Conservation (phyloP, 2,888 invertebrate genomes). For the Chloroclystis v-ata region DNA sequence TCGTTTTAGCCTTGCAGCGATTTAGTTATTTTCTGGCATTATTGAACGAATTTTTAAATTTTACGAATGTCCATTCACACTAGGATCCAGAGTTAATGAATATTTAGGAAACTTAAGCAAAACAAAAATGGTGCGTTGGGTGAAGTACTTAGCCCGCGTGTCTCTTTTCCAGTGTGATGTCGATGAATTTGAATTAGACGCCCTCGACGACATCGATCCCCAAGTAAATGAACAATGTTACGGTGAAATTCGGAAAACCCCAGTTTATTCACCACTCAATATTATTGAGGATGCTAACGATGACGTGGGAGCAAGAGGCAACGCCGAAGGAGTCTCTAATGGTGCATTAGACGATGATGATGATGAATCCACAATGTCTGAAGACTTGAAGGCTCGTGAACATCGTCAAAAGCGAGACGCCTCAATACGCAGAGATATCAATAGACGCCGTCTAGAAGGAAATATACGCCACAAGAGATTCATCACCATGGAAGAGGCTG, state of each 20-base stretch:
- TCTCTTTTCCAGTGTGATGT: constrained; percentile 18
- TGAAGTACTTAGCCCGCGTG: constrained; percentile 2
- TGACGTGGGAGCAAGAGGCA: not conserved
- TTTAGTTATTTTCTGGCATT: too few relatives aligned
- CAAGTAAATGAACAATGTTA: not conserved
- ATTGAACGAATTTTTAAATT: too few relatives aligned
- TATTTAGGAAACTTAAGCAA: too few relatives aligned
- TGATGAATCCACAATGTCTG: not conserved
- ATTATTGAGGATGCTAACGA: not conserved
- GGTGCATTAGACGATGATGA: not conserved
- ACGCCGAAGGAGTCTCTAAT: not conserved
- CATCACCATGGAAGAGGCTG: not conserved
- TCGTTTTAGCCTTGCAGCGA: too few relatives aligned
- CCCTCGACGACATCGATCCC: not conserved
- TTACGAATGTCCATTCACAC: too few relatives aligned
- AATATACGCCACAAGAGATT: not conserved
- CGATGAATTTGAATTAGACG: not conserved
- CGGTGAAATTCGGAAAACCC: not conserved
- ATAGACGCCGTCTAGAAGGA: not conserved
- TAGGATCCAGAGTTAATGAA: too few relatives aligned
- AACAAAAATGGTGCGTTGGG: too few relatives aligned
- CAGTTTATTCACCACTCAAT: not conserved
- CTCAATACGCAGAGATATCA: not conserved
- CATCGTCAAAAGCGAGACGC: not conserved
- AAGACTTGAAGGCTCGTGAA: not conserved